Base-by-base conservation (phyloP, 2,888 invertebrate genomes). In the Didymodactylos carnosus region DNA sequence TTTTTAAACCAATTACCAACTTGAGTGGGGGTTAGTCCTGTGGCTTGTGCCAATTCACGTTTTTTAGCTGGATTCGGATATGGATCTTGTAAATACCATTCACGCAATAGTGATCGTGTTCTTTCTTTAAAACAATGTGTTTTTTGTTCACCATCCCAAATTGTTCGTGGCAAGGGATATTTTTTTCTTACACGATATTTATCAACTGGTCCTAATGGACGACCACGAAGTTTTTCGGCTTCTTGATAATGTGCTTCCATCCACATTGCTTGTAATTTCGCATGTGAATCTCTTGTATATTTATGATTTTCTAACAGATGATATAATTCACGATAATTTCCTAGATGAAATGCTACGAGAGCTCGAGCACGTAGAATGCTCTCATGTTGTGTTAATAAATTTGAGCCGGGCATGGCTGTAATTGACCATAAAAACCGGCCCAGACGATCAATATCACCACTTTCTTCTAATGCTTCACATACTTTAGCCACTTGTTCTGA, bases 61-160 rank as follows among this genome's bases (percentile, higher is more conserved):
- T 93, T 93, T 86, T 93, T 93, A 77, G 91, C 90, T 49, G 93
- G 93, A 84, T 92, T 92, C 75, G 92, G 93, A 85, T 92, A 93
- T n/a, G 92, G 91, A 85, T 92, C 95, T 85, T 94, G 92, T 74
- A 95, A 88, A 84, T 98, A 98, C 94, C 95, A 97, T 86, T 98
- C 97, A 76, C 97, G 86, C 78, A 98, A 87, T 78, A 95, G 86
- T 79, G 92, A 92, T 78, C 97, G 86, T 81, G 98, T 97, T 77
- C 94, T 86, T 85, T 98, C 86, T 80, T 94, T 94, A 85, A 93
- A 94, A 84, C 93, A 94, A 82, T 94, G 93, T 19, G 92, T 93
- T 85, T 93, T 94, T 84, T 93, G 92, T 81, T 94, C 93, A 70
- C 93, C 93, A 84, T 93, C 93, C 92, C 92, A 93, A 78, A 93